A percentile compares a stretch with the other conserved stretches of the same genome.
Evolutionary conservation across 1,140 invertebrate genomes (phyloP).

Genomic region (Bombus fervidus): DNA sequence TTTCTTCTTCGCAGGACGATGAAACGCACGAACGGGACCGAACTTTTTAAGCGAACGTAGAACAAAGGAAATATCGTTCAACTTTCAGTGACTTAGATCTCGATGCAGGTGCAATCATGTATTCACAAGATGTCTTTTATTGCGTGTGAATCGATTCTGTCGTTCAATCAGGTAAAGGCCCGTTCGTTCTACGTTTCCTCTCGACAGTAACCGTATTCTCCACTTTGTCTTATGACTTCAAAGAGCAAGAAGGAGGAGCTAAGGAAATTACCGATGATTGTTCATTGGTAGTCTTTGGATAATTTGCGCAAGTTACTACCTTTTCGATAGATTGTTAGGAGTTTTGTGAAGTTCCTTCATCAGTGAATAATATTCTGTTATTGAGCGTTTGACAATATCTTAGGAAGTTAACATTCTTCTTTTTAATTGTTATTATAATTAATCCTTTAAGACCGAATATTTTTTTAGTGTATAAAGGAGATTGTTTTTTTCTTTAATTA

Average conservation of each 20-base stretch:
- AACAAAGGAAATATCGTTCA: constrained; percentile 8
- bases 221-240: not conserved
- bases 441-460: not conserved
- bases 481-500: too few relatives aligned
- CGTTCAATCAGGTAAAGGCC: not conserved
- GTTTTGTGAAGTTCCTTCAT: not conserved
- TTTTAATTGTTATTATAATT: not conserved
- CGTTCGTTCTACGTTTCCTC: not conserved
- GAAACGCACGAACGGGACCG: not conserved
- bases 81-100: not conserved
- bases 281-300: not conserved
- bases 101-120: constrained; percentile 12
- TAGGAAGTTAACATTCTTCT: not conserved
- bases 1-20: not conserved
- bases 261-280: constrained; percentile 4
- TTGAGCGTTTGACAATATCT: not conserved
- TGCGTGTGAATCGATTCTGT: not conserved
- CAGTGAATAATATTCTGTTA: not conserved
- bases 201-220: not conserved
- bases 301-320: not conserved
- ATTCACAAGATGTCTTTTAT: constrained; percentile 12
- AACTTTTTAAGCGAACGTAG: not conserved
- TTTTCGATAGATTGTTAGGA: not conserved
- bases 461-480: not conserved
- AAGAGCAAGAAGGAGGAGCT: not conserved